Evolutionary conservation across 2,888 invertebrate species (phyloP).

Genomic region (Ochlodes sylvanus): DNA sequence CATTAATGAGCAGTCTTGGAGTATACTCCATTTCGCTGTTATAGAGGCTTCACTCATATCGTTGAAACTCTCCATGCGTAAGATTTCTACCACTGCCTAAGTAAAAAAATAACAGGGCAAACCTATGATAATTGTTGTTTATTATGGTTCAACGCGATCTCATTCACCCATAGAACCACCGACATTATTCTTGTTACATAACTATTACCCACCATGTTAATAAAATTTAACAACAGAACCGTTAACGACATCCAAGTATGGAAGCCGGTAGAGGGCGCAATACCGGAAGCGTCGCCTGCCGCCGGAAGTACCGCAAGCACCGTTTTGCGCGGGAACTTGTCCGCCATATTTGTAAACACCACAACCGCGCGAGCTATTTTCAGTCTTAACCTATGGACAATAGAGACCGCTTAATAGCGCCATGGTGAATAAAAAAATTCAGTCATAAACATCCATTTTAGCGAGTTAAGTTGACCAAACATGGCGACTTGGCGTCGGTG

Average conservation of each 20-base stretch:
- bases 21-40: no score
- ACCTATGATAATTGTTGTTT: no score
- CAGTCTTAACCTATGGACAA: neutral
- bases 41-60: no score
- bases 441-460: constrained; percentile 12
- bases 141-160: no score
- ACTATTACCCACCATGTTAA: neutral
- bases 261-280: constrained; percentile 29
- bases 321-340: constrained; percentile 44
- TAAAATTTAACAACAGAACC: constrained; percentile 23
- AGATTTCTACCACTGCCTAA: no score
- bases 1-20: no score
- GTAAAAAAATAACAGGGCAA: no score
- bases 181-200: neutral
- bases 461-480: constrained; percentile 12
- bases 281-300: constrained; percentile 44
- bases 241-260: constrained; percentile 28
- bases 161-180: no score
- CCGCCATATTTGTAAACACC: constrained; percentile 44
- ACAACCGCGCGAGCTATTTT: constrained; percentile 1
- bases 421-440: neutral
- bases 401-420: neutral
- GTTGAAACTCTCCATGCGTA: no score
- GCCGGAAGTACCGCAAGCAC: constrained; percentile 36
- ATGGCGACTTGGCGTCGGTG: constrained; percentile 25